Evolutionary conservation across 2,888 invertebrate species (phyloP).

Genomic region (Marasmarcha lunaedactyla): DNA sequence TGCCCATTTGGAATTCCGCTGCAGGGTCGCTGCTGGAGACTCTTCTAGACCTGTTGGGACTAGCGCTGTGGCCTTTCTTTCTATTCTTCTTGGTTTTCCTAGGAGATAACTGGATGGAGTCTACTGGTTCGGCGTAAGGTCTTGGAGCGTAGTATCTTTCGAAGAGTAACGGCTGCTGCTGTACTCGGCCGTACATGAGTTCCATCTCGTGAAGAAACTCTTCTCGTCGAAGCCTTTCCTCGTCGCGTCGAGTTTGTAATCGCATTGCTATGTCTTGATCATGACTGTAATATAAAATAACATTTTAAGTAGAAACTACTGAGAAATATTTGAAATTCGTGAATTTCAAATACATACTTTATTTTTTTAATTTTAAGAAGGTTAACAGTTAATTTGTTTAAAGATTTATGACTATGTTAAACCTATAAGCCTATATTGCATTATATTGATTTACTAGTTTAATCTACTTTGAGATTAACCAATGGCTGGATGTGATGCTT

Average conservation of each 20-base stretch:
- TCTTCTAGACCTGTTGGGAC: constrained; percentile 41
- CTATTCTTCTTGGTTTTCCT: constrained; percentile 40
- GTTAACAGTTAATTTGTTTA: too few relatives aligned
- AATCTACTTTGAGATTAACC: too few relatives aligned
- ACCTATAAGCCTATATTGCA: too few relatives aligned
- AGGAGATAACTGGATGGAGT: constrained; percentile 43
- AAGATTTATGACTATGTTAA: too few relatives aligned
- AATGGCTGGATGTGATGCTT: too few relatives aligned
- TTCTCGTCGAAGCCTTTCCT: constrained; percentile 75
- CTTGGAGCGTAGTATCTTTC: constrained; percentile 76
- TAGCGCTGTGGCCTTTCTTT: constrained; percentile 30
- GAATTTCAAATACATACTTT: too few relatives aligned
- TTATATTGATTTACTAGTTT: too few relatives aligned
- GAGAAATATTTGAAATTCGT: too few relatives aligned
- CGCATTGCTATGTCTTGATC: constrained; percentile 77
- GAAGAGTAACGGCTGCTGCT: constrained; percentile 77
- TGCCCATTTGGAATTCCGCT: constrained; percentile 39
- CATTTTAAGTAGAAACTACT: neutral
- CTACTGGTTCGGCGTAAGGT: constrained; percentile 32
- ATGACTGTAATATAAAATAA: constrained; percentile 42
- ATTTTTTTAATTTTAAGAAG: too few relatives aligned
- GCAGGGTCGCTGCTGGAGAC: constrained; percentile 46
- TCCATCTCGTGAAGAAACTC: constrained; percentile 79
- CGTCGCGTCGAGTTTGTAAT: constrained; percentile 74
- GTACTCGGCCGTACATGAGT: constrained; percentile 77